A percentile compares a stretch with the other conserved stretches of the same genome.
These are phyloP conservation scores for Azemiops feae DNA, from an alignment of 2,113 vertebrate species.

Conservation along the genomic window DNA sequence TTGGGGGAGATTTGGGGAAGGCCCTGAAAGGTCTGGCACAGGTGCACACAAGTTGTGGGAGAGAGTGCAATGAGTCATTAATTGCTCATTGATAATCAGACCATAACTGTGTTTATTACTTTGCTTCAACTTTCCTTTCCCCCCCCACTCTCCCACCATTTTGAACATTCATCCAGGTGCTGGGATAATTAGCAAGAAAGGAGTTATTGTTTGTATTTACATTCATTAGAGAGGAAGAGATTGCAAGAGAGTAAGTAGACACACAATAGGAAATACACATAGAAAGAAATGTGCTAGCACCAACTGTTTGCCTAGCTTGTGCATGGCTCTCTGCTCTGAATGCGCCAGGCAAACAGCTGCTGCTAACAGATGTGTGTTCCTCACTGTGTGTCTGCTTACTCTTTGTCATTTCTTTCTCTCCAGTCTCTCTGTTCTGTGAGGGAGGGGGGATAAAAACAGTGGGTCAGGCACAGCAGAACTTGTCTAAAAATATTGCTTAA, in stretches of 20 bases:
- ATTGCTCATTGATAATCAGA: not conserved
- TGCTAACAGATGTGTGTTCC: not conserved
- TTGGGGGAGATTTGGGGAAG: not conserved
- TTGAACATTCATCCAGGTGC: not conserved
- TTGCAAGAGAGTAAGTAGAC: not conserved
- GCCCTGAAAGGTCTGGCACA: not conserved
- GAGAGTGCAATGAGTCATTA: not conserved
- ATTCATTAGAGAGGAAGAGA: not conserved
- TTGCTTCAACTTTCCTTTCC: not conserved
- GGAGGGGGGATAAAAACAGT: not conserved
- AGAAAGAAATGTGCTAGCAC: not conserved
- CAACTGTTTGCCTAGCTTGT: not conserved
- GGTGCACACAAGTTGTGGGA: not conserved
- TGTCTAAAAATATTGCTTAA: not conserved
- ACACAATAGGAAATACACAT: not conserved
- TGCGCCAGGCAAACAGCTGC: not conserved
- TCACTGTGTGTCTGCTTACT: not conserved
- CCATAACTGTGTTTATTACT: not conserved
- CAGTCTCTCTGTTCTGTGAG: not conserved
- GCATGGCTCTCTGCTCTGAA: not conserved
- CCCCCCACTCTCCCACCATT: not conserved
- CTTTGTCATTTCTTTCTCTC: not conserved
- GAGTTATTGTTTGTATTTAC: not conserved
- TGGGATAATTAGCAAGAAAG: not conserved
- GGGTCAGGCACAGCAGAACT: not conserved